Evolutionary conservation across 2,888 invertebrate species (phyloP), one percentile per base, ranked within the genome.

Genomic region (Actias luna): DNA sequence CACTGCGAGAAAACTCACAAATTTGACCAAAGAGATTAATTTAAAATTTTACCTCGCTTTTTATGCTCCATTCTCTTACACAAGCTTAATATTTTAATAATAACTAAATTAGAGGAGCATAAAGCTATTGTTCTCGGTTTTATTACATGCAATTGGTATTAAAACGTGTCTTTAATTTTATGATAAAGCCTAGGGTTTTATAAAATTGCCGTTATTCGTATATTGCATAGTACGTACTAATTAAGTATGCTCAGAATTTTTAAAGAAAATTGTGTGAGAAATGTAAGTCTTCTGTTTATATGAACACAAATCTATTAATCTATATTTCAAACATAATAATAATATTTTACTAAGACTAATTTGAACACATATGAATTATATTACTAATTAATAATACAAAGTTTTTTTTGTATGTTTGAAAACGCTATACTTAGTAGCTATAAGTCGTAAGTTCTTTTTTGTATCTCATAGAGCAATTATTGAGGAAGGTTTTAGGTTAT

Each of bases 141-240:
- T 61, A 73, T 73, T 72, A 67, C 58, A 69, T 69, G 67, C 67
- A 70, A 61, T 70, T 63, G 66, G 73, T 69, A 75, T 77, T 78
- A 75, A 78, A 77, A 73, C 74, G 64, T 68, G 65, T 64, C 75
- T 74, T 77, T 77, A 76, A 82, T 80, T 76, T 62, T 67, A 67
- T 67, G 69, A 63, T 68, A 68, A 74, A 74, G 74, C 0, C 14
- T 25, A n/a, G 25, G 46, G 22, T 50, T 1, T 3, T 50, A 50
- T 50, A 50, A 25, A 25, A 25, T 50, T 22, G 12, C 18, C n/a
- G 39, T 39, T 25, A 84, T 80, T 82, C 77, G 82, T 80, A 84
- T 82, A n/a, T 7, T 18, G 0, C 5, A 18, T 16, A 8, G 8
- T n/a, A n/a, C n/a, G n/a, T n/a, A n/a, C n/a, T 42, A 39, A n/a